A percentile compares a stretch with the other conserved stretches of the same genome.
phyloP scores from a whole-genome alignment of 2,888 invertebrate genomes.

The Phymatocera aterrima region DNA sequence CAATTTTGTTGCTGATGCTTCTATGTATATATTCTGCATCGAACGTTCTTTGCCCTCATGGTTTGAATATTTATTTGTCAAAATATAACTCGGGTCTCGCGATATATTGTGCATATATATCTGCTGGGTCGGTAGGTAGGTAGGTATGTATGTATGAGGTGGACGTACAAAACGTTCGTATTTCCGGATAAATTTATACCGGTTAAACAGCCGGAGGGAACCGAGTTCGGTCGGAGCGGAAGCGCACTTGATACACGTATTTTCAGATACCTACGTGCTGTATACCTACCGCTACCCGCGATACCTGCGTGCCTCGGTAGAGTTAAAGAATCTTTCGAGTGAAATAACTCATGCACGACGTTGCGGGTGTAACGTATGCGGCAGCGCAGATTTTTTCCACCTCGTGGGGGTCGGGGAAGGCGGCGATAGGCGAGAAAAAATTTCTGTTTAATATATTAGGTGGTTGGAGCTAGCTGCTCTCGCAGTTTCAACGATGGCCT shows the following conservation, averaged over 20 bases:
- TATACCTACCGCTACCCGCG: no score
- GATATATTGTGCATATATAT: neutral
- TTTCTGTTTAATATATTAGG: neutral
- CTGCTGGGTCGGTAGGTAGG: neutral
- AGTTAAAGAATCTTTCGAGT: no score
- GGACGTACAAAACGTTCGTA: neutral
- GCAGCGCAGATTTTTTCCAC: no score
- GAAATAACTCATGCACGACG: no score
- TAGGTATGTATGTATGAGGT: neutral
- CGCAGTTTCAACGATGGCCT: neutral
- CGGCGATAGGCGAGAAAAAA: neutral
- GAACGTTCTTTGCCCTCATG: neutral
- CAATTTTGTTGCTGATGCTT: neutral
- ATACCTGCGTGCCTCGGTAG: no score
- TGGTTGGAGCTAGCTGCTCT: neutral
- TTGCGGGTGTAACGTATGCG: no score
- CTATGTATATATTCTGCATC: neutral
- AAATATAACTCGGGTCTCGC: neutral
- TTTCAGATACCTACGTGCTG: neutral
- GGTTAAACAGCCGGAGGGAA: neutral
- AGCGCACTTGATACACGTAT: neutral
- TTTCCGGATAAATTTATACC: neutral
- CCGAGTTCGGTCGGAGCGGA: neutral
- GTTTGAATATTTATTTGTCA: conserved; percentile 10
- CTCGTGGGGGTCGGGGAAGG: no score